These are phyloP conservation scores for Podilymbus podiceps DNA, from an alignment of 2,113 vertebrate species.

Conservation along the genomic window DNA sequence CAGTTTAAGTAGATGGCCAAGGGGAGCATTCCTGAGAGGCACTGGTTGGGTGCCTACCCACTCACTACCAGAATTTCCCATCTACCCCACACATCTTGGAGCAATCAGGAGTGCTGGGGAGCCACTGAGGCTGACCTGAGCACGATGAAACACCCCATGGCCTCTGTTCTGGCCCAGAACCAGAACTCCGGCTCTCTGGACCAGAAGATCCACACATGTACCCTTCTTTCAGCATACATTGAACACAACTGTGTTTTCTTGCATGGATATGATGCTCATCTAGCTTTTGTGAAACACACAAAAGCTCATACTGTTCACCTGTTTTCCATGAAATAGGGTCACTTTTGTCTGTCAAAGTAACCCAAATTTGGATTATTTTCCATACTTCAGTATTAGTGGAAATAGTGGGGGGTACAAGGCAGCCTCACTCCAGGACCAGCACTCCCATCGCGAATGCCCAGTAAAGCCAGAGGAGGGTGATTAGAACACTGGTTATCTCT, in stretches of 20 bases:
- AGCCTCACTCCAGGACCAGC: not conserved
- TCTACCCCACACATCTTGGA: too few species aligned
- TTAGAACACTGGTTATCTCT: not conserved
- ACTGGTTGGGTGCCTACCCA: not conserved
- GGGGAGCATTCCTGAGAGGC: not conserved
- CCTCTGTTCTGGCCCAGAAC: not conserved
- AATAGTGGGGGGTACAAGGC: rapidly evolving
- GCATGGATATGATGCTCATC: too few species aligned
- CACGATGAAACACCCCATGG: not conserved
- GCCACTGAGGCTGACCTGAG: not conserved
- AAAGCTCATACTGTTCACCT: not conserved
- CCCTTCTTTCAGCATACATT: rapidly evolving
- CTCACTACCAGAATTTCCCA: not conserved
- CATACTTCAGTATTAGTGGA: not conserved
- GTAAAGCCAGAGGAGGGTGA: not conserved
- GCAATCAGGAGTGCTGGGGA: not conserved
- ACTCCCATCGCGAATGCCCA: not conserved
- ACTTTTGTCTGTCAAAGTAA: not conserved
- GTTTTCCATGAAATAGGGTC: not conserved
- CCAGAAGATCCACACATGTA: not conserved
- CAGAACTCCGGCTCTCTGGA: not conserved
- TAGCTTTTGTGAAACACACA: too few species aligned
- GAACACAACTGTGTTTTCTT: not conserved
- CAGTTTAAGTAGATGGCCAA: rapidly evolving
- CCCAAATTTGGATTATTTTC: not conserved